Percentiles rank a stretch among this genome's conserved stretches.
phyloP scores from a whole-genome alignment of 2,888 invertebrate genomes.

The Limnephilus marmoratus region DNA sequence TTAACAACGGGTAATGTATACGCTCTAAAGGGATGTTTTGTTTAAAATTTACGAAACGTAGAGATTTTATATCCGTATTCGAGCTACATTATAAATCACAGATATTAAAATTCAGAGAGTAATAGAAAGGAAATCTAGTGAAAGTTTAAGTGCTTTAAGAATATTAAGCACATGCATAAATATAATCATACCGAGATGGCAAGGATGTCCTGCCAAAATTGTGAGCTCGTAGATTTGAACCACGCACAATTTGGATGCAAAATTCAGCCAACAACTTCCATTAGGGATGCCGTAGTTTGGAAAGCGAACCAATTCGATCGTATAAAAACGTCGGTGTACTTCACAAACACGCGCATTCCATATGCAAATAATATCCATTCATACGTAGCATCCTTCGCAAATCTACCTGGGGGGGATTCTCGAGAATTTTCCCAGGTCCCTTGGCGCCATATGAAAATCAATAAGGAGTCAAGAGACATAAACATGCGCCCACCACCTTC shows the following conservation, averaged over 20 bases:
- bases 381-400: conserved; percentile 62
- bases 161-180: not conserved
- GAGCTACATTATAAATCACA: not conserved
- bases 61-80: not conserved
- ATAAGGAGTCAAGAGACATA: conserved; percentile 57
- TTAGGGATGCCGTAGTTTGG: conserved; percentile 34
- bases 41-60: too few relatives aligned
- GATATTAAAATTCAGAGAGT: not conserved
- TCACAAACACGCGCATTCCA: conserved; percentile 60
- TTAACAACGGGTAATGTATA: too few relatives aligned
- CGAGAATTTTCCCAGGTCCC: conserved; percentile 62
- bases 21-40: too few relatives aligned
- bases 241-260: conserved; percentile 37
- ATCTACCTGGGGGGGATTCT: conserved; percentile 61
- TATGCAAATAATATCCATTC: conserved; percentile 65
- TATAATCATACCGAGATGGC: not conserved
- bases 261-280: conserved; percentile 43
- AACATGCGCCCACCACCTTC: conserved; percentile 6
- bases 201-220: not conserved
- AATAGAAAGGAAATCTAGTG: not conserved
- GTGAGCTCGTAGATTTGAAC: conserved; percentile 27
- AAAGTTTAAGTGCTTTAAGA: not conserved
- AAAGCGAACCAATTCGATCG: conserved; percentile 44
- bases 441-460: conserved; percentile 63
- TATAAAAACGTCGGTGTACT: conserved; percentile 56